Percentiles rank a stretch among this genome's conserved stretches.
These are phyloP conservation scores for Sminthopsis crassicaudata DNA, from an alignment of 2,113 vertebrate species.

Conservation along the genomic window DNA sequence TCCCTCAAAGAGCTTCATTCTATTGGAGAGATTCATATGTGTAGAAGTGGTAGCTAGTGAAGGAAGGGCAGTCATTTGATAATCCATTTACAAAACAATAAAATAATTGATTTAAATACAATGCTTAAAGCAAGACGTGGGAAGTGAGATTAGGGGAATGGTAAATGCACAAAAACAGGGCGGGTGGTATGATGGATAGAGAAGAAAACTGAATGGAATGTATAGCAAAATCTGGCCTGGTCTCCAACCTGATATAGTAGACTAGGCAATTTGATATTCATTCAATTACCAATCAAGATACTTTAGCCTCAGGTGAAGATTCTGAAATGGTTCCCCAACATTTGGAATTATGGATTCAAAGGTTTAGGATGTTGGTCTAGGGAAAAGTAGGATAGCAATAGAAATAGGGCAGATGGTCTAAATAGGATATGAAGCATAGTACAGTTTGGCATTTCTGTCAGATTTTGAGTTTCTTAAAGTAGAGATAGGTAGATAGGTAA, in stretches of 20 bases:
- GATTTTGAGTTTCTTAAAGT: neutral
- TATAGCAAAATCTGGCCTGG: neutral
- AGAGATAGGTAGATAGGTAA: neutral
- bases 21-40: neutral
- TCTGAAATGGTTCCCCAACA: neutral
- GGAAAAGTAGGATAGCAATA: neutral
- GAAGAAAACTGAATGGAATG: neutral
- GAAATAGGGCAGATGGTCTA: neutral
- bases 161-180: neutral
- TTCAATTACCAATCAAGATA: neutral
- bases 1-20: neutral
- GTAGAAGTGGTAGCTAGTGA: neutral
- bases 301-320: neutral
- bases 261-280: neutral
- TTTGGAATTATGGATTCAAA: neutral
- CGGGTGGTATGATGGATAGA: neutral
- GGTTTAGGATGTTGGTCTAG: neutral
- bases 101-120: neutral
- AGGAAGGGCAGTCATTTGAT: neutral
- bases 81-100: neutral
- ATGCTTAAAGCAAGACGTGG: neutral
- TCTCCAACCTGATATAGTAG: neutral
- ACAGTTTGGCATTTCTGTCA: neutral
- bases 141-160: neutral
- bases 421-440: neutral